Base-by-base conservation (phyloP, 2,888 invertebrate genomes). In the Azorinus chamasolen region DNA sequence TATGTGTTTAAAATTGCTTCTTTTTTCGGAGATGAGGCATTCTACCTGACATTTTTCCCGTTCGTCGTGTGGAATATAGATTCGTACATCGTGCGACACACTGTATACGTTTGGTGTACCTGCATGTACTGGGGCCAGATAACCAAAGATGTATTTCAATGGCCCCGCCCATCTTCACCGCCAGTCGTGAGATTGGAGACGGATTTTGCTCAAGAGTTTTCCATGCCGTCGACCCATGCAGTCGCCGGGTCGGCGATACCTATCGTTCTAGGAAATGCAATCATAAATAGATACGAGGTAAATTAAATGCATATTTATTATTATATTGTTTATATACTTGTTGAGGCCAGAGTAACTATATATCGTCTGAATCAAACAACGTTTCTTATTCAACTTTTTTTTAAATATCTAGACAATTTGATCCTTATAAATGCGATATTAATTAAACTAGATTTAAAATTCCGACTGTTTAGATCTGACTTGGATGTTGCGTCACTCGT, bases 201-300 rank as follows among this genome's bases (percentile, higher is more conserved):
- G 0, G 76, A 83, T 10, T 87, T 87, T 65, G 70, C 83, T 45
- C 85, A 86, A 46, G 90, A 90, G 62, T 88, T 76, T 55, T 81
- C 86, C 8, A 84, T 88, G 88, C 89, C 89, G 0, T 89, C 89
- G 16, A 89, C 89, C 16, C 89, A 89, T 68, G 89, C 88, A 0
- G 88, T 88, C 76, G 88, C 88, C 1, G 88, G 84, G 12, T 88
- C 89, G 6, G 87, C 87, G 14, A 88, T 90, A 25, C 90, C 89
- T 0, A 53, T 87, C n/a, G 80, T 83, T 53, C 39, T 89, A 41
- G 79, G 83, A 25, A 73, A 75, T 46, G 57, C 83, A 27, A 48
- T 85, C 2, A 57, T 84, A 0, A 55, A 76, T 37, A 72, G 89
- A 64, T 90, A 90, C 62, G 83, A 89, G 89, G 89, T 90, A 78